Conservation (phyloP, 2,797 vertebrate species). For the Denticeps clupeoides region DNA sequence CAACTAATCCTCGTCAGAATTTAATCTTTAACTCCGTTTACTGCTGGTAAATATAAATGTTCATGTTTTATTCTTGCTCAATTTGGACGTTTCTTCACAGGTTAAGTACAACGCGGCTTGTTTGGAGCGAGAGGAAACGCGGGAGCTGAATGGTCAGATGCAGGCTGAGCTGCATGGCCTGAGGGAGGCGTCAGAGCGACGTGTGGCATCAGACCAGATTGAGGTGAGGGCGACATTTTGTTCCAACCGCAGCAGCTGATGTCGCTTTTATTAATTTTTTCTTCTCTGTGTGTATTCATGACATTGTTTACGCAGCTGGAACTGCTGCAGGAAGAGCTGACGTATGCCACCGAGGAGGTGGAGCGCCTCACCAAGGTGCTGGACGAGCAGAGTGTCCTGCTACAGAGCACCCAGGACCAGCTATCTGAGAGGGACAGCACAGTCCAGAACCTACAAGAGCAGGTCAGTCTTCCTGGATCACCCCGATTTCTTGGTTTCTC, state of each 20-base stretch:
- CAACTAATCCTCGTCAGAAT: no score
- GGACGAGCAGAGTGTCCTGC: slow-evolving; percentile 66
- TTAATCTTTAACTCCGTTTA: no score
- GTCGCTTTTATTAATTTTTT: neutral
- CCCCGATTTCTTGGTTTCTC: no score
- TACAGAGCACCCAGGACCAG: slow-evolving; percentile 69
- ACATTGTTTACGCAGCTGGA: slow-evolving; percentile 71
- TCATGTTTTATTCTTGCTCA: no score
- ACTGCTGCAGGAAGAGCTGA: slow-evolving; percentile 78
- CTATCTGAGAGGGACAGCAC: slow-evolving; percentile 55
- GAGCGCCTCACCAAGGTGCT: slow-evolving; percentile 74
- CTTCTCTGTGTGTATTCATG: neutral
- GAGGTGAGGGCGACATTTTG: slow-evolving; percentile 56
- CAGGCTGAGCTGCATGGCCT: slow-evolving; percentile 66
- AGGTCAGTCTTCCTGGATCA: slow-evolving; percentile 59
- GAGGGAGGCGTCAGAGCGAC: slow-evolving; percentile 64
- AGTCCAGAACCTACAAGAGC: slow-evolving; percentile 66
- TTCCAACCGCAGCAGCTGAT: neutral
- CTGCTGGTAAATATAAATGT: no score
- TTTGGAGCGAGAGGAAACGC: slow-evolving; percentile 64
- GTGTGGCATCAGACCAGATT: slow-evolving; percentile 66
- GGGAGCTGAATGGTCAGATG: slow-evolving; percentile 48
- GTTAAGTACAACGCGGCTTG: slow-evolving; percentile 63
- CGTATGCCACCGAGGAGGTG: slow-evolving; percentile 75
- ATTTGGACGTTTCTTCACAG: slow-evolving; percentile 45